These are phyloP conservation scores for Gandaritis pyraliata DNA, from an alignment of 2,888 invertebrate genomes.

Conservation along the genomic window DNA sequence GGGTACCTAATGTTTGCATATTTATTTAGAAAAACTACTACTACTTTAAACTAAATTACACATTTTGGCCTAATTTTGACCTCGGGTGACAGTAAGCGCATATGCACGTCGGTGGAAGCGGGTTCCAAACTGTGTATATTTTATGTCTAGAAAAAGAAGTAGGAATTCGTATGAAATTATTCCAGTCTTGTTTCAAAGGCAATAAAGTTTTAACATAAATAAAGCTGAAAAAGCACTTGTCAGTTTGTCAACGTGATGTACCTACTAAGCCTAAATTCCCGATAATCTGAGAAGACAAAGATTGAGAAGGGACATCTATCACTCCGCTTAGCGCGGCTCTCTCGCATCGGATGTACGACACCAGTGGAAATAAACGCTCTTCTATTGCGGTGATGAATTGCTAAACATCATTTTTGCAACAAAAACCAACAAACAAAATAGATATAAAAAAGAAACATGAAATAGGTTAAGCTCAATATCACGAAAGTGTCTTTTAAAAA, in stretches of 20 bases:
- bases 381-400: conserved; percentile 37
- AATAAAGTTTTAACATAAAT: conserved; percentile 35
- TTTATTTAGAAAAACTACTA: too few relatives aligned
- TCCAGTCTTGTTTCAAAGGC: conserved; percentile 4
- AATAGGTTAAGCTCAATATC: too few relatives aligned
- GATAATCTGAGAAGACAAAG: conserved; percentile 70
- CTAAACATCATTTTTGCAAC: conserved; percentile 12
- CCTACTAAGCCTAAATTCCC: conserved; percentile 56
- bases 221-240: conserved; percentile 28
- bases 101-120: too few relatives aligned
- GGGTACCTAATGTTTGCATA: too few relatives aligned
- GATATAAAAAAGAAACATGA: too few relatives aligned
- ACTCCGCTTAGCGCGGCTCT: conserved; percentile 46
- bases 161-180: too few relatives aligned
- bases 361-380: conserved; percentile 49
- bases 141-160: too few relatives aligned
- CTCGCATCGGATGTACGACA: conserved; percentile 47
- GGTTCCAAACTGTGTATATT: too few relatives aligned
- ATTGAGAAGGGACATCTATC: conserved; percentile 69
- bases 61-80: too few relatives aligned
- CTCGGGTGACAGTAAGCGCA: too few relatives aligned
- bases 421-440: not conserved
- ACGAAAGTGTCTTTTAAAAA: too few relatives aligned
- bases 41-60: too few relatives aligned
- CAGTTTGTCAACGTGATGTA: conserved; percentile 31